Percentiles rank a stretch among this genome's conserved stretches.
phyloP scores from a whole-genome alignment of 2,888 invertebrate genomes.

The Euspilapteryx auroguttella region DNA sequence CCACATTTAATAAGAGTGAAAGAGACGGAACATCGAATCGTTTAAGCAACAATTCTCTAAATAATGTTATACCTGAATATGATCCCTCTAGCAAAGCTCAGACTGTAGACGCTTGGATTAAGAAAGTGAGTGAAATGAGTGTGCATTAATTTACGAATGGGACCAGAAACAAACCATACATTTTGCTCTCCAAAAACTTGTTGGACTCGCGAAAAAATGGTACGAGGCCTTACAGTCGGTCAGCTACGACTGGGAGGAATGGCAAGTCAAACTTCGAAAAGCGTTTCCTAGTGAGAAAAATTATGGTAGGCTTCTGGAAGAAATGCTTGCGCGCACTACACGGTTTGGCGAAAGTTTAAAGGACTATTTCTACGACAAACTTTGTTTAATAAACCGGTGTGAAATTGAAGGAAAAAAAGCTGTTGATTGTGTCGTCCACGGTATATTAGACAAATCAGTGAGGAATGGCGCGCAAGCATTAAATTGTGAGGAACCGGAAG shows the following conservation, averaged over 20 bases:
- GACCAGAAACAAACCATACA: slow-evolving; percentile 9
- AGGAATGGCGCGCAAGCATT: slow-evolving; percentile 6
- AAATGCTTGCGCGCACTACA: slow-evolving; percentile 8
- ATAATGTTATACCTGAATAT: slow-evolving; percentile 9
- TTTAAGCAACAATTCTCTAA: too few relatives aligned
- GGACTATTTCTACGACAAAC: slow-evolving; percentile 9
- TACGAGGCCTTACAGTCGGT: slow-evolving; percentile 8
- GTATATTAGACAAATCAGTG: slow-evolving; percentile 3
- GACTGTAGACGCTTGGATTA: slow-evolving; percentile 9
- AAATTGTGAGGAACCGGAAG: too few relatives aligned
- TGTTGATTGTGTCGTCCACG: slow-evolving; percentile 8
- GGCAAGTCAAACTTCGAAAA: too few relatives aligned
- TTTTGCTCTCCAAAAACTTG: slow-evolving; percentile 9
- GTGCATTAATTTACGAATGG: slow-evolving; percentile 10
- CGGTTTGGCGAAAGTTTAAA: slow-evolving; percentile 7
- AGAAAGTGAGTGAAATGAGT: slow-evolving; percentile 9
- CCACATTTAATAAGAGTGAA: too few relatives aligned
- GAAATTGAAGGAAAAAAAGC: slow-evolving; percentile 1
- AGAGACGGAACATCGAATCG: too few relatives aligned
- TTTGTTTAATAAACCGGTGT: slow-evolving; percentile 6
- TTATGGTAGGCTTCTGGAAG: slow-evolving; percentile 8
- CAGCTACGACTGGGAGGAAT: slow-evolving; percentile 9
- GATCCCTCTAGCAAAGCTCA: slow-evolving; percentile 9
- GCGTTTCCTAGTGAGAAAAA: slow-evolving; percentile 10
- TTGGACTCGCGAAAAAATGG: slow-evolving; percentile 10